These are phyloP conservation scores for Hoplostethus mediterraneus DNA, from an alignment of 2,797 vertebrate genomes.

Conservation along the genomic window DNA sequence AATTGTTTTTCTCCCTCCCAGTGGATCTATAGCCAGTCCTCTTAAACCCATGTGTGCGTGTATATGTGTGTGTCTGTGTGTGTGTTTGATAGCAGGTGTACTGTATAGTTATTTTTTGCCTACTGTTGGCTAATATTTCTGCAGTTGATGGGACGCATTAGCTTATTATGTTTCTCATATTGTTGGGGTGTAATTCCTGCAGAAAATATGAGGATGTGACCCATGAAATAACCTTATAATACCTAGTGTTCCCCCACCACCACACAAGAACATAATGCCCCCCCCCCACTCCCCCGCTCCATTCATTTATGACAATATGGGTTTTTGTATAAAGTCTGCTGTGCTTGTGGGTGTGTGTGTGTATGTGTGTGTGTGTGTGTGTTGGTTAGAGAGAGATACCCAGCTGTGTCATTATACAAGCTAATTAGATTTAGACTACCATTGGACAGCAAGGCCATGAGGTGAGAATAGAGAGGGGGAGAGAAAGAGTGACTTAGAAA, in stretches of 20 bases:
- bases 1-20: conserved; percentile 23
- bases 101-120: conserved; percentile 9
- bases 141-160: conserved; percentile 26
- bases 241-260: conserved; percentile 28
- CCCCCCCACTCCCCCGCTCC: conserved; percentile 11
- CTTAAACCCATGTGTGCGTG: conserved; percentile 12
- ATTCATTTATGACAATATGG: conserved; percentile 47
- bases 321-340: conserved; percentile 15
- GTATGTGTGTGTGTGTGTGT: conserved; percentile 27
- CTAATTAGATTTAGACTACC: conserved; percentile 61
- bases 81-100: conserved; percentile 11
- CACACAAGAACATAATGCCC: conserved; percentile 16
- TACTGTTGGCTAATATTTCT: conserved; percentile 22
- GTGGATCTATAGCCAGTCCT: conserved; percentile 33
- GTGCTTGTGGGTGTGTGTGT: conserved; percentile 11
- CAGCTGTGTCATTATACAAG: conserved; percentile 63
- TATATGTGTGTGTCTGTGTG: conserved; percentile 1
- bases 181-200: neutral
- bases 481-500: neutral
- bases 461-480: conserved; percentile 25
- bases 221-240: conserved; percentile 34
- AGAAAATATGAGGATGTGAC: conserved; percentile 22
- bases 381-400: conserved; percentile 24
- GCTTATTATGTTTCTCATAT: conserved; percentile 36
- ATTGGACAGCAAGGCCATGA: conserved; percentile 38